A percentile compares a stretch with the other conserved stretches of the same genome.
Evolutionary conservation across 2,888 invertebrate species (phyloP).

Genomic region (Spisula solida): DNA sequence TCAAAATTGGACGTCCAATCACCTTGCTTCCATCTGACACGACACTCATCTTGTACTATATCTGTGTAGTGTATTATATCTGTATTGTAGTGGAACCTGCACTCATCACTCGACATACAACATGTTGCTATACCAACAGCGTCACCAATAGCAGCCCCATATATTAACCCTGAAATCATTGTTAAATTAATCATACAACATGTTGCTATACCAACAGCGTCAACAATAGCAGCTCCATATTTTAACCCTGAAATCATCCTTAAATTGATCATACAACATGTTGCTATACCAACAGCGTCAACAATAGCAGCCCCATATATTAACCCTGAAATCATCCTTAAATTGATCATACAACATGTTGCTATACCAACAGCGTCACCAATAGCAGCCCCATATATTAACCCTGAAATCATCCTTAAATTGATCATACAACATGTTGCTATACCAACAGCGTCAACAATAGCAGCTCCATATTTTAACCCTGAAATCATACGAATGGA

Average conservation of each 20-base stretch:
- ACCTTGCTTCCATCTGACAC: slow-evolving; percentile 86
- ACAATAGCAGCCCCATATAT: slow-evolving; percentile 69
- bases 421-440: no score
- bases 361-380: slow-evolving; percentile 86
- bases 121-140: slow-evolving; percentile 87
- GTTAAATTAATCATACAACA: no score
- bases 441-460: no score
- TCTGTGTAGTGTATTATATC: slow-evolving; percentile 82
- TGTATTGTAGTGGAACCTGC: slow-evolving; percentile 85
- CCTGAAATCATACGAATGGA: no score
- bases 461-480: no score
- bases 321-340: slow-evolving; percentile 82
- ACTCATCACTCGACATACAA: slow-evolving; percentile 86
- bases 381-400: slow-evolving; percentile 75
- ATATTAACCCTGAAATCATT: slow-evolving; percentile 84
- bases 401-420: slow-evolving; percentile 81
- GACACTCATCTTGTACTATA: slow-evolving; percentile 86
- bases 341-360: slow-evolving; percentile 87
- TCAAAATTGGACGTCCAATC: slow-evolving; percentile 88
- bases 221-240: slow-evolving; percentile 68
- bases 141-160: slow-evolving; percentile 87
- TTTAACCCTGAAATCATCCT: slow-evolving; percentile 83
- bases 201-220: slow-evolving; percentile 87
- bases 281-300: slow-evolving; percentile 87
- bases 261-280: slow-evolving; percentile 87